Evolutionary conservation across 2,888 invertebrate genomes (phyloP).

Genomic region (Pyrgus malvae): DNA sequence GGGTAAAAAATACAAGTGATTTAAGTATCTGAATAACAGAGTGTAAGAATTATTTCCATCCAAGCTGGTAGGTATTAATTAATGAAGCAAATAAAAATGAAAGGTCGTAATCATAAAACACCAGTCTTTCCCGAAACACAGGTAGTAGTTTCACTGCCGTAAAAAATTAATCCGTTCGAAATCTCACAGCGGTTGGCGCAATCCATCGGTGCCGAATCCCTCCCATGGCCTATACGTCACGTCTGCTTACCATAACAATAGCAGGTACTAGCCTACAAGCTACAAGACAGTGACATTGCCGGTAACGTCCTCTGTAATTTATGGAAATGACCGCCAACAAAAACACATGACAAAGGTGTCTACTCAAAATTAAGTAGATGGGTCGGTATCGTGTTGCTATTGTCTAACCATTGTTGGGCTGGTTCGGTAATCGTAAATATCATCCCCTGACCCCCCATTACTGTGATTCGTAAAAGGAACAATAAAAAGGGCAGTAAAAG

Average conservation of each 20-base stretch:
- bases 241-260: slow-evolving; percentile 75
- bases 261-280: slow-evolving; percentile 63
- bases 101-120: background rate
- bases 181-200: slow-evolving; percentile 28
- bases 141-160: slow-evolving; percentile 2
- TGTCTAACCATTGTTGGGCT: slow-evolving; percentile 65
- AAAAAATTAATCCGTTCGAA: slow-evolving; percentile 28
- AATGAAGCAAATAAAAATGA: background rate
- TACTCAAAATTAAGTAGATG: slow-evolving; percentile 79
- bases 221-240: slow-evolving; percentile 63
- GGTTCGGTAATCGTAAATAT: slow-evolving; percentile 67
- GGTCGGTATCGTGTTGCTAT: slow-evolving; percentile 67
- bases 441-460: slow-evolving; percentile 45
- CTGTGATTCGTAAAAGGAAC: slow-evolving; percentile 11
- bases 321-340: slow-evolving; percentile 79
- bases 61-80: too few relatives aligned
- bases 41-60: too few relatives aligned
- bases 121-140: background rate
- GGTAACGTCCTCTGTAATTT: slow-evolving; percentile 72
- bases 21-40: too few relatives aligned
- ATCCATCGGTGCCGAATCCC: slow-evolving; percentile 59
- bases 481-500: slow-evolving; percentile 15
- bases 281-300: slow-evolving; percentile 41
- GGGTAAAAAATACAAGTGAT: too few relatives aligned
- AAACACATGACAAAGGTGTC: slow-evolving; percentile 79